Evolutionary conservation across 2,888 invertebrate genomes (phyloP), one percentile per base, ranked within the genome.

Genomic region (Meghimatium bilineatum): DNA sequence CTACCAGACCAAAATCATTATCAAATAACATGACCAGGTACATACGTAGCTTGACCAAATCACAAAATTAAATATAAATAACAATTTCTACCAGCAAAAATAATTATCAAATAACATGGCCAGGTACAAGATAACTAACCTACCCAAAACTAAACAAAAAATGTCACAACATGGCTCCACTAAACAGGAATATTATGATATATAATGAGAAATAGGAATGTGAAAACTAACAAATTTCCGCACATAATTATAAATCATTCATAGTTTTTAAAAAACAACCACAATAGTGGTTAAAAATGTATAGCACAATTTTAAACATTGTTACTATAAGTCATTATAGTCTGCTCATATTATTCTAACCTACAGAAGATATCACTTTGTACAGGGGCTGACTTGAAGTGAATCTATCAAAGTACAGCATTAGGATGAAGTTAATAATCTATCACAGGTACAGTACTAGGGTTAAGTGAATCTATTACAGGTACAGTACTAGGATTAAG

Each of bases 151-250:
- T 29, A 52, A 49, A 32, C 20, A 52, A 74, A 5, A 32, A 20
- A 74, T 52, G 32, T 29, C 74, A 32, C 74, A 74, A 52, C 34
- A 20, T 52, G 52, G 29, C 32, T 74, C 74, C 74, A 74, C 34
- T 74, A 74, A 74, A 74, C 74, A 74, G 74, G 74, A 74, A 74
- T 49, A 74, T 32, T 32, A 29, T 74, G 32, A 32, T 29, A 74
- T 26, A 38, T 29, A 74, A 1, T 29, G 32, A 49, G 8, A 32
- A 29, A 52, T 8, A 14, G 74, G 32, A 74, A 52, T 49, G 49
- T 74, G 6, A 38, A 36, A 71, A 71, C n/a, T 34, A 29, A 52
- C 26, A 74, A 74, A 74, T 52, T 2, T 52, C 20, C 17, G 32
- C 32, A 34, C 2, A 32, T 52, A 74, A 17, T 12, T 32, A 49